Evolutionary conservation across 2,797 vertebrate genomes (phyloP).

Genomic region (Clarias laeviceps): DNA sequence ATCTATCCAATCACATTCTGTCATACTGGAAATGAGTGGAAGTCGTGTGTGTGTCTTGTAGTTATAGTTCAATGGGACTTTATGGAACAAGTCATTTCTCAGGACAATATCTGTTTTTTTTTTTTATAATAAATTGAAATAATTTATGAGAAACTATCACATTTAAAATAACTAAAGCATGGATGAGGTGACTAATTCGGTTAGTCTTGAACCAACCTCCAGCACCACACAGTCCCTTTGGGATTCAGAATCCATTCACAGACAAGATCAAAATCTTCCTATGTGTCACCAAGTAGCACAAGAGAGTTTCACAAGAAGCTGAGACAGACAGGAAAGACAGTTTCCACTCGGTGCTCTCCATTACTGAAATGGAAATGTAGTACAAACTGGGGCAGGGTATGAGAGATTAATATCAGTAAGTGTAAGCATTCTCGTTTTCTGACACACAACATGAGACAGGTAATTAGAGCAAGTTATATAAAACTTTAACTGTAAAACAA

Average conservation of each 20-base stretch:
- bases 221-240: conserved; percentile 21
- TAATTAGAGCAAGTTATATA: conserved; percentile 17
- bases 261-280: conserved; percentile 25
- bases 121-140: too few species aligned
- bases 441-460: conserved; percentile 7
- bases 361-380: conserved; percentile 53
- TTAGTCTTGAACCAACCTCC: not conserved
- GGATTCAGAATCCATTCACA: conserved; percentile 40
- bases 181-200: not conserved
- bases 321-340: conserved; percentile 47
- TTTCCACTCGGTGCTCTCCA: conserved; percentile 55
- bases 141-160: not conserved
- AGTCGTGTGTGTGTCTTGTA: not conserved
- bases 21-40: not conserved
- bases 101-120: not conserved
- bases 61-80: not conserved
- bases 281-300: conserved; percentile 35
- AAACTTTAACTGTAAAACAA: conserved; percentile 3
- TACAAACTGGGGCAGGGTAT: conserved; percentile 50
- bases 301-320: conserved; percentile 51
- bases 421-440: conserved; percentile 26
- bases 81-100: not conserved
- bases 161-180: not conserved
- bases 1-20: not conserved
- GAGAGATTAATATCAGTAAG: conserved; percentile 45